These are phyloP conservation scores for Adelges cooleyi DNA, from an alignment of 1,140 invertebrate species.

Conservation along the genomic window DNA sequence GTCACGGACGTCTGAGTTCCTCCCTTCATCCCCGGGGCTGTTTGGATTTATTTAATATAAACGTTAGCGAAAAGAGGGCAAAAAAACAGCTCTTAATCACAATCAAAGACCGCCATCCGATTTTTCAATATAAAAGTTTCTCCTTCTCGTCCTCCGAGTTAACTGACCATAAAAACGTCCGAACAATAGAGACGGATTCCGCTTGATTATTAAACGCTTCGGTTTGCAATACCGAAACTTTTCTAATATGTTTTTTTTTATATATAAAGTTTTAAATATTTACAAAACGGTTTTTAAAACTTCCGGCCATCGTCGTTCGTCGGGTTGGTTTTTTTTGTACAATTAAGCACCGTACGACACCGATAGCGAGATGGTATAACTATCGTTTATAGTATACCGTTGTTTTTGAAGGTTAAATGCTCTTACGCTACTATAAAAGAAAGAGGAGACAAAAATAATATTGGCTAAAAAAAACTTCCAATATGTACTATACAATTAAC, in stretches of 20 bases:
- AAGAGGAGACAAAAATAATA: too few species aligned
- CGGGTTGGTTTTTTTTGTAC: too few species aligned
- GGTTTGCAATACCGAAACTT: background rate
- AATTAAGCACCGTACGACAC: too few species aligned
- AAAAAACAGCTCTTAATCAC: background rate
- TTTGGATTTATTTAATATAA: background rate
- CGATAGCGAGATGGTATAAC: too few species aligned
- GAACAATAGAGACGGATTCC: background rate
- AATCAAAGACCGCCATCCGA: slow-evolving; percentile 8
- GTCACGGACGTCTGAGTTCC: background rate
- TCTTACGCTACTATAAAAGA: too few species aligned
- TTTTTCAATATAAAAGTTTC: slow-evolving; percentile 21
- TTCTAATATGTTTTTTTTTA: background rate
- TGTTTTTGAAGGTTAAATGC: too few species aligned
- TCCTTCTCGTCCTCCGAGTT: background rate
- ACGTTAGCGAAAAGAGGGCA: background rate
- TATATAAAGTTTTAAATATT: too few species aligned
- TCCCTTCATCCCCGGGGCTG: background rate
- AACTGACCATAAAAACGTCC: slow-evolving; percentile 23
- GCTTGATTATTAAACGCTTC: slow-evolving; percentile 1
- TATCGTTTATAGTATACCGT: too few species aligned
- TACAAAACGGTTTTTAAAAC: too few species aligned
- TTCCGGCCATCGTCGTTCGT: too few species aligned
- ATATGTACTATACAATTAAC: too few species aligned
- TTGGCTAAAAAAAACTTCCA: too few species aligned